Percentiles rank a stretch among this genome's conserved stretches.
These are phyloP conservation scores for Etheostoma spectabile DNA, from an alignment of 2,113 vertebrate species.

Conservation along the genomic window DNA sequence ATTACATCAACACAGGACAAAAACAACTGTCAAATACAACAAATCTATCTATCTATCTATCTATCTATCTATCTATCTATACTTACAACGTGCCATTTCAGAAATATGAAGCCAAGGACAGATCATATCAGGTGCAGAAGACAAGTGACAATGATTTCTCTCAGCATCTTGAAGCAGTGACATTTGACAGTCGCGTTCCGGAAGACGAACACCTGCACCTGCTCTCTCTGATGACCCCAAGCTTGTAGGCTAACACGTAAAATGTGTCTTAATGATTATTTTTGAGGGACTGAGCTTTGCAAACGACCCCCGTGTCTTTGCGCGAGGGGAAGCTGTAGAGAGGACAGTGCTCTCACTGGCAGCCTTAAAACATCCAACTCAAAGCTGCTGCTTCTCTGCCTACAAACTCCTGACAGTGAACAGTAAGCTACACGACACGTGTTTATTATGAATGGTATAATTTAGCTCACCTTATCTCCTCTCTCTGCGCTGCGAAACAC, in stretches of 20 bases:
- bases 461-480: slow-evolving; percentile 55
- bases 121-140: slow-evolving; percentile 13
- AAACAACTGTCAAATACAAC: slow-evolving; percentile 29
- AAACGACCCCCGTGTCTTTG: slow-evolving; percentile 1
- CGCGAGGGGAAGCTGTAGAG: neutral
- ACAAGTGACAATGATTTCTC: slow-evolving; percentile 9
- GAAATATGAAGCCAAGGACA: neutral
- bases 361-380: slow-evolving; percentile 37
- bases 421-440: slow-evolving; percentile 45
- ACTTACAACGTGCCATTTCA: too few relatives aligned
- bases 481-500: slow-evolving; percentile 32
- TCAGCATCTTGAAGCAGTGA: slow-evolving; percentile 8
- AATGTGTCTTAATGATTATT: neutral
- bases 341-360: neutral
- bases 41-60: neutral
- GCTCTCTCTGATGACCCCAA: slow-evolving; percentile 3
- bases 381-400: neutral
- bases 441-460: slow-evolving; percentile 13
- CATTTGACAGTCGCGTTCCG: slow-evolving; percentile 50
- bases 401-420: slow-evolving; percentile 67
- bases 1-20: slow-evolving; percentile 23
- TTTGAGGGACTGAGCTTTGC: neutral
- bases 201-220: slow-evolving; percentile 34
- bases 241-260: neutral
- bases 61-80: slow-evolving; percentile 3